phyloP scores from a whole-genome alignment of 2,797 vertebrate species.

The Phrynocephalus forsythii region DNA sequence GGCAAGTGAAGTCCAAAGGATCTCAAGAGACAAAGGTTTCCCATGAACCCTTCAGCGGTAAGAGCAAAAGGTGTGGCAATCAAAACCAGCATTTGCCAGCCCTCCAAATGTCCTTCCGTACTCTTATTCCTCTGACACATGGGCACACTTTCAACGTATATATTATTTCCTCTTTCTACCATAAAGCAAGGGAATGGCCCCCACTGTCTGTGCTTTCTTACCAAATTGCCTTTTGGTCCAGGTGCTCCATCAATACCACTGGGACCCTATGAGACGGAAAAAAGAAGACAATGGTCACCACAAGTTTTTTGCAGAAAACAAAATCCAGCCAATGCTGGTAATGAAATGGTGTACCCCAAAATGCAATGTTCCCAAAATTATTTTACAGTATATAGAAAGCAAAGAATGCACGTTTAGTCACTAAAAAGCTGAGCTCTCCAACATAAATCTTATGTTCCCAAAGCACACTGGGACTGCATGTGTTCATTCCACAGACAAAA shows the following conservation, averaged over 20 bases:
- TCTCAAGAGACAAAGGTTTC: too few species aligned
- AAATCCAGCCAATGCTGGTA: background rate
- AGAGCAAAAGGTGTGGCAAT: background rate
- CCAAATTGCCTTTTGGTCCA: slow-evolving; percentile 90
- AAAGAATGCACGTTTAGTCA: background rate
- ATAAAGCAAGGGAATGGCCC: background rate
- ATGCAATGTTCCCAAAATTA: background rate
- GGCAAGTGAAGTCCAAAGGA: too few species aligned
- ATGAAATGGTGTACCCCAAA: background rate
- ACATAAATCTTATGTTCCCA: background rate
- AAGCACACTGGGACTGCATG: too few species aligned
- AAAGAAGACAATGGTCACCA: background rate
- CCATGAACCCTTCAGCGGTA: too few species aligned
- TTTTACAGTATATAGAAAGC: background rate
- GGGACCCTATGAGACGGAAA: slow-evolving; percentile 78
- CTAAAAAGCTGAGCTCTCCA: background rate
- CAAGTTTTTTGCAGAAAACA: background rate
- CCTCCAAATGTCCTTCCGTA: background rate
- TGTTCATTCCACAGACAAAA: too few species aligned
- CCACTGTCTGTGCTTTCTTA: slow-evolving; percentile 54
- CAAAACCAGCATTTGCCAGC: too few species aligned
- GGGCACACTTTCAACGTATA: background rate
- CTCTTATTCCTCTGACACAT: background rate
- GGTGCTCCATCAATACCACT: slow-evolving; percentile 85
- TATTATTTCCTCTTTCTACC: background rate